Percentiles rank a stretch among this genome's conserved stretches.
phyloP scores from a whole-genome alignment of 2,113 vertebrate genomes.

The Aphyosemion australe region DNA sequence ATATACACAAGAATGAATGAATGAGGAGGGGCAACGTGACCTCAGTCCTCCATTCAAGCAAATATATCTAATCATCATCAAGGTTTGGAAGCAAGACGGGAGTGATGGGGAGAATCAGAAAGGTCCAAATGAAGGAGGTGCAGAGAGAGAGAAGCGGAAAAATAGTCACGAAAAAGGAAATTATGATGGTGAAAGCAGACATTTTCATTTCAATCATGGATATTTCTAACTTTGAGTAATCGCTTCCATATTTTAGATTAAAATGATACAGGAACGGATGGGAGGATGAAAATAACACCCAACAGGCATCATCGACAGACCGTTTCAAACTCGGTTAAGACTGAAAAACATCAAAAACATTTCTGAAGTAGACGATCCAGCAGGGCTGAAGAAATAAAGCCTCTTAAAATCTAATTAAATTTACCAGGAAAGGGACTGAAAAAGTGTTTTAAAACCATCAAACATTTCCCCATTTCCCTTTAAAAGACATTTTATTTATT shows the following conservation, averaged over 20 bases:
- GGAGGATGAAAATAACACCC: neutral
- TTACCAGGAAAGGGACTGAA: neutral
- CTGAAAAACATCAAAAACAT: neutral
- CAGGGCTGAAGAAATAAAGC: too few species aligned
- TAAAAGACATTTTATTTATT: neutral
- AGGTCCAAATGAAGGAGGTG: neutral
- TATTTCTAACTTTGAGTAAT: neutral
- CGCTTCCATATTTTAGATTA: neutral
- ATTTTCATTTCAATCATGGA: neutral
- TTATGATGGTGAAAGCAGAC: too few species aligned
- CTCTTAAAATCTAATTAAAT: conserved; percentile 2
- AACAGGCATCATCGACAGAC: rapidly evolving
- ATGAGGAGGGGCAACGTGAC: neutral
- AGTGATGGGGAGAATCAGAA: neutral
- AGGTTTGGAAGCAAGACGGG: conserved; percentile 15
- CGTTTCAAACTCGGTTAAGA: neutral
- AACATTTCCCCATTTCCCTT: neutral
- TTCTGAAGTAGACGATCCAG: too few species aligned
- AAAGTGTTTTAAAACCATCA: neutral
- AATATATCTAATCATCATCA: conserved; percentile 15
- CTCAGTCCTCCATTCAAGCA: conserved; percentile 7
- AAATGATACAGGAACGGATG: neutral
- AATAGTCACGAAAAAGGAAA: neutral
- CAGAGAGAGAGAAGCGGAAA: neutral
- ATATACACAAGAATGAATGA: conserved; percentile 51